Conservation (phyloP, 2,113 vertebrate species). For the Bufo gargarizans region DNA sequence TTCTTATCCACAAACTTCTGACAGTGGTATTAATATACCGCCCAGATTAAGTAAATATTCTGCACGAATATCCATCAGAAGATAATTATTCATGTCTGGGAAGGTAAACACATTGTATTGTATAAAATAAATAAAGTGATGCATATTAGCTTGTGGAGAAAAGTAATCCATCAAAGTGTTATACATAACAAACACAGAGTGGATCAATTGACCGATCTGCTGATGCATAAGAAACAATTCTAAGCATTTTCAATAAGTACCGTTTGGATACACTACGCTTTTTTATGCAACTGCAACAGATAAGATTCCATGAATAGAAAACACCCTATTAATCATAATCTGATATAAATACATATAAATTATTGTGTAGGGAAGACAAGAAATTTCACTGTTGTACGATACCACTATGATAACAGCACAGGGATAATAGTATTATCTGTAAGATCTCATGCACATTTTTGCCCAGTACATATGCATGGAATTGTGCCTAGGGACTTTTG, state of each 20-base stretch:
- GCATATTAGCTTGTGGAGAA: constrained; percentile 65
- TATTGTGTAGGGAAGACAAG: constrained; percentile 64
- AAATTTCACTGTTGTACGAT: constrained; percentile 62
- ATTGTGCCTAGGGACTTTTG: background rate
- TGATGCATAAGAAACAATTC: constrained; percentile 64
- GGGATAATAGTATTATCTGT: background rate
- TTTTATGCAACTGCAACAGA: constrained; percentile 63
- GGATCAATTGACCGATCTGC: constrained; percentile 26
- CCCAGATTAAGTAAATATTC: background rate
- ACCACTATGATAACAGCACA: background rate
- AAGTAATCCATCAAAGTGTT: constrained; percentile 64
- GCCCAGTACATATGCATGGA: background rate
- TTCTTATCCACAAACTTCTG: background rate
- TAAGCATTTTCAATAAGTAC: constrained; percentile 70
- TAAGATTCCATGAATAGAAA: constrained; percentile 73
- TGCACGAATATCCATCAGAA: background rate
- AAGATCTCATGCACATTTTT: background rate
- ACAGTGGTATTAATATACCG: background rate
- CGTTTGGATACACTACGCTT: constrained; percentile 68
- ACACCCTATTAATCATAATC: constrained; percentile 66
- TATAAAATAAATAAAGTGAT: constrained; percentile 4
- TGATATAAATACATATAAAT: constrained; percentile 61
- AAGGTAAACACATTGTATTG: constrained; percentile 15
- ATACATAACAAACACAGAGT: constrained; percentile 16
- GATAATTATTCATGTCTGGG: constrained; percentile 35